phyloP scores from a whole-genome alignment of 2,888 invertebrate species.

The Acanthosepion pharaonis region DNA sequence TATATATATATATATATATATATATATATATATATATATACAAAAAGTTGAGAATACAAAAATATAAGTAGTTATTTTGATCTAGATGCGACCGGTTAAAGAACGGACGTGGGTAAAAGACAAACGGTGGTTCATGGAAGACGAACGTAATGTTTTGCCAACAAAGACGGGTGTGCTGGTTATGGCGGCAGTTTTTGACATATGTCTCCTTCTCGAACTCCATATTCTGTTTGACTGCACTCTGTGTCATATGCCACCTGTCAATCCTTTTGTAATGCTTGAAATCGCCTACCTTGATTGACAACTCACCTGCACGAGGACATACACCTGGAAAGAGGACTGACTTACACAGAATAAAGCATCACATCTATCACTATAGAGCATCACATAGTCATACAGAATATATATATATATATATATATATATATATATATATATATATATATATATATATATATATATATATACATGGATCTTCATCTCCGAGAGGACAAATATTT shows the following conservation, averaged over 20 bases:
- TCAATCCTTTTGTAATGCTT: background rate
- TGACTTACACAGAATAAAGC: background rate
- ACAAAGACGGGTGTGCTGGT: background rate
- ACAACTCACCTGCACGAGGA: background rate
- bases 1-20: too few species aligned
- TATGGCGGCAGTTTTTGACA: background rate
- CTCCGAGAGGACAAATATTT: too few species aligned
- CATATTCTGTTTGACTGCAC: background rate
- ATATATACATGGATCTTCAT: background rate
- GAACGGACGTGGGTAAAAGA: background rate
- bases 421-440: background rate
- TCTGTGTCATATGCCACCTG: background rate
- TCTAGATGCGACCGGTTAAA: background rate
- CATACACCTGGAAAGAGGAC: too few species aligned
- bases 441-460: conserved; percentile 8
- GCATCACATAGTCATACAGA: too few species aligned
- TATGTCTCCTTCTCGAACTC: background rate
- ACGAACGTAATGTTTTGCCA: background rate
- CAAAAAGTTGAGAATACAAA: background rate
- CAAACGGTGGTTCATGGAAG: background rate
- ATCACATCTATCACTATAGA: background rate
- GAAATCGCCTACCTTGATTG: background rate
- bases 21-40: too few species aligned
- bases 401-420: background rate
- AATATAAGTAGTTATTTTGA: conserved; percentile 2